These are phyloP conservation scores for Orgyia antiqua DNA, from an alignment of 2,888 invertebrate species.

Conservation along the genomic window DNA sequence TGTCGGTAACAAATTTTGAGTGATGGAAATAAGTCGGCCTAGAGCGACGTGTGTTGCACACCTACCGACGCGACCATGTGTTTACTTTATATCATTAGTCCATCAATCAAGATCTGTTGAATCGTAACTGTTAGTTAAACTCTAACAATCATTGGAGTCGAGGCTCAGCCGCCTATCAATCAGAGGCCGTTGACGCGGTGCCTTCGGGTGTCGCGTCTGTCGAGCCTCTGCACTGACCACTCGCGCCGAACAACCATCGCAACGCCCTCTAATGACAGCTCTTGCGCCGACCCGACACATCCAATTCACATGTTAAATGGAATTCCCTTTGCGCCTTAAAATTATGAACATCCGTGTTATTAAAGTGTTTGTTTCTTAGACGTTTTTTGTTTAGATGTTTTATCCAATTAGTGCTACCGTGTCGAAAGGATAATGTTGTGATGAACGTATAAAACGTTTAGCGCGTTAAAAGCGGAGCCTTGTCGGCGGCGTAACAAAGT, in stretches of 20 bases:
- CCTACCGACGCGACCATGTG: slow-evolving; percentile 51
- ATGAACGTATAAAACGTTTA: slow-evolving; percentile 67
- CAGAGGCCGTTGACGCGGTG: slow-evolving; percentile 49
- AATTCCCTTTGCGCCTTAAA: slow-evolving; percentile 69
- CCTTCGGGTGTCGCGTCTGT: slow-evolving; percentile 38
- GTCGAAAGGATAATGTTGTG: slow-evolving; percentile 76
- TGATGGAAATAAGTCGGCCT: slow-evolving; percentile 45
- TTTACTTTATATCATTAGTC: slow-evolving; percentile 75
- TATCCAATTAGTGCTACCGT: slow-evolving; percentile 78
- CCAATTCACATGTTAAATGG: slow-evolving; percentile 78
- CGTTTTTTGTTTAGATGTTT: slow-evolving; percentile 66
- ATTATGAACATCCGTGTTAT: slow-evolving; percentile 66
- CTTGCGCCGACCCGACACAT: slow-evolving; percentile 62
- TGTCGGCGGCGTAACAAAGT: slow-evolving; percentile 45
- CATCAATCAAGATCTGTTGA: slow-evolving; percentile 74
- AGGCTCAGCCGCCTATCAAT: slow-evolving; percentile 61
- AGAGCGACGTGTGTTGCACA: slow-evolving; percentile 44
- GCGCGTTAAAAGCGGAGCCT: slow-evolving; percentile 66
- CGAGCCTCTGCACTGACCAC: slow-evolving; percentile 31
- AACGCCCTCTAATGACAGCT: slow-evolving; percentile 57
- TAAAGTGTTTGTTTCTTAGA: slow-evolving; percentile 74
- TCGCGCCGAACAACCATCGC: slow-evolving; percentile 55
- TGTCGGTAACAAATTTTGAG: slow-evolving; percentile 33
- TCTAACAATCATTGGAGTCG: slow-evolving; percentile 64
- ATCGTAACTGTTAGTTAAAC: slow-evolving; percentile 72